A percentile compares a stretch with the other conserved stretches of the same genome.
Conservation (phyloP, 1,140 invertebrate species). For the Drosophila pseudoananassae region DNA sequence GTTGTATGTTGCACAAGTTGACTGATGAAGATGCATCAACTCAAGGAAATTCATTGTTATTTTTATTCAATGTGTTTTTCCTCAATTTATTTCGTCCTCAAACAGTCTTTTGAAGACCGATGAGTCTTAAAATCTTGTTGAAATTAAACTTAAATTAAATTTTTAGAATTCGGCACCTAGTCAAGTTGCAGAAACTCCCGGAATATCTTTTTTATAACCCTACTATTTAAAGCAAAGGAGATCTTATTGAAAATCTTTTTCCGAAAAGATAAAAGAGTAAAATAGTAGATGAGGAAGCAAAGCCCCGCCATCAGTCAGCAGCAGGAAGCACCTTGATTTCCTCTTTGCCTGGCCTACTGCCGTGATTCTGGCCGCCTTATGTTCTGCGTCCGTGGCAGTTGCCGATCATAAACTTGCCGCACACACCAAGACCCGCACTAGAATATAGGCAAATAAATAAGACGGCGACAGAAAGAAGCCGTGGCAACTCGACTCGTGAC, state of each 20-base stretch:
- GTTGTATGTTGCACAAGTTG: too few relatives aligned
- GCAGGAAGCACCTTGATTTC: background rate
- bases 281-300: background rate
- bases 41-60: too few relatives aligned
- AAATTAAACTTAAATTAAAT: too few relatives aligned
- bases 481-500: slow-evolving; percentile 4
- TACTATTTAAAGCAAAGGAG: background rate
- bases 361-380: slow-evolving; percentile 64
- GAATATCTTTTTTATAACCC: too few relatives aligned
- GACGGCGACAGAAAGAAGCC: slow-evolving; percentile 29
- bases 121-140: too few relatives aligned
- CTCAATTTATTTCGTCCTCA: too few relatives aligned
- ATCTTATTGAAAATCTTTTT: too few relatives aligned
- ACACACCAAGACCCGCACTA: slow-evolving; percentile 12
- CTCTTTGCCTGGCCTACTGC: background rate
- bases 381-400: slow-evolving; percentile 68
- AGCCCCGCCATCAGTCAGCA: background rate
- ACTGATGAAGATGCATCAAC: too few relatives aligned
- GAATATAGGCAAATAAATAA: slow-evolving; percentile 61
- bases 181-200: too few relatives aligned
- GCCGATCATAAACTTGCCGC: slow-evolving; percentile 72
- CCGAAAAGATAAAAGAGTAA: background rate
- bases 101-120: too few relatives aligned
- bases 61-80: too few relatives aligned
- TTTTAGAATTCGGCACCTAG: too few relatives aligned